Evolutionary conservation across 2,888 invertebrate genomes (phyloP).

Genomic region (Apotomis betuletana): DNA sequence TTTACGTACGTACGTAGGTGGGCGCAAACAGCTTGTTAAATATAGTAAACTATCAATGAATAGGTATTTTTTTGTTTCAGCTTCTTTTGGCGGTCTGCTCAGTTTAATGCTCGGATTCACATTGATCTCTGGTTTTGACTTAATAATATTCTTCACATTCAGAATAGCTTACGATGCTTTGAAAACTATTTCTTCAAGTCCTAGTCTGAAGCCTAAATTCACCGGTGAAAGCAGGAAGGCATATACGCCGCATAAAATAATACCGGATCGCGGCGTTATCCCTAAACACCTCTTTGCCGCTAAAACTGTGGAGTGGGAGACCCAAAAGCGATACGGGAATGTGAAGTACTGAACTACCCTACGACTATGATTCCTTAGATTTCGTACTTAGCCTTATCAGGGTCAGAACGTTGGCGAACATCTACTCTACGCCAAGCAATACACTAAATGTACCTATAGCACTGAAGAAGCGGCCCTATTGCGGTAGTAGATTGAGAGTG

Average conservation of each 20-base stretch:
- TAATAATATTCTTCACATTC: conserved; percentile 85
- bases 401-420: too few species aligned
- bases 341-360: conserved; percentile 15
- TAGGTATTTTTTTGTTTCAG: conserved; percentile 65
- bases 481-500: too few species aligned
- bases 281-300: not conserved
- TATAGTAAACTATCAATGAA: too few species aligned
- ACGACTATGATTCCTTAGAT: too few species aligned
- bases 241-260: conserved; percentile 6
- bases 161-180: conserved; percentile 72
- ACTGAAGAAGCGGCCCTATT: too few species aligned
- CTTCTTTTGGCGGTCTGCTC: conserved; percentile 87
- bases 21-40: too few species aligned
- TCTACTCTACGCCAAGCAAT: too few species aligned
- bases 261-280: not conserved
- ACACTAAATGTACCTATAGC: too few species aligned
- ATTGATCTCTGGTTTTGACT: conserved; percentile 86
- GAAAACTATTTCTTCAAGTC: not conserved
- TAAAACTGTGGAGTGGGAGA: conserved; percentile 25
- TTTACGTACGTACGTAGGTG: too few species aligned
- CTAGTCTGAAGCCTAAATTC: not conserved
- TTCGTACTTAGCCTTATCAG: too few species aligned
- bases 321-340: conserved; percentile 22
- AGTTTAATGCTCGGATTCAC: conserved; percentile 89
- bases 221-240: conserved; percentile 1